These are phyloP conservation scores for Drosophila subquinaria DNA, from an alignment of 2,888 invertebrate species.

Conservation along the genomic window DNA sequence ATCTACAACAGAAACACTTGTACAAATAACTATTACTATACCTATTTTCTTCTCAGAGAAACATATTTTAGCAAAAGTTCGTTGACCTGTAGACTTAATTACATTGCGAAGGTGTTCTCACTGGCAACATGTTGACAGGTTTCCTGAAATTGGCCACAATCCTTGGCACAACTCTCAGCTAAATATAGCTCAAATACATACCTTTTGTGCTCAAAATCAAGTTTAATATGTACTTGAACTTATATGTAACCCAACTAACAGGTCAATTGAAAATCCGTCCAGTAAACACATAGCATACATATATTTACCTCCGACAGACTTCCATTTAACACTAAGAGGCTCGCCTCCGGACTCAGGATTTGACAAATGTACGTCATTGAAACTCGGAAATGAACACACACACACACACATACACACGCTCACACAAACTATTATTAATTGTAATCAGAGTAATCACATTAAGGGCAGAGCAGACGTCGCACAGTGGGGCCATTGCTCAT, in stretches of 20 bases:
- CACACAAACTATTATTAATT: conserved; percentile 48
- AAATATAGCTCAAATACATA: conserved; percentile 24
- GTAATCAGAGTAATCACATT: conserved; percentile 63
- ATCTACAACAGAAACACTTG: background rate
- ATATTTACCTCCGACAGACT: conserved; percentile 1
- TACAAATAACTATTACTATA: background rate
- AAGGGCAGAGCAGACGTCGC: conserved; percentile 25
- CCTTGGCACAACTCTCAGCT: background rate
- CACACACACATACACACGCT: conserved; percentile 20
- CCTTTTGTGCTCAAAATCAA: conserved; percentile 10
- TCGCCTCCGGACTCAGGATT: conserved; percentile 16
- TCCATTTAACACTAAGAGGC: background rate
- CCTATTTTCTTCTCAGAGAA: background rate
- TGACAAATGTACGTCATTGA: conserved; percentile 52
- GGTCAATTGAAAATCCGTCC: conserved; percentile 1
- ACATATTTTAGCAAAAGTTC: background rate
- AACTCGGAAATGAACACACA: conserved; percentile 37
- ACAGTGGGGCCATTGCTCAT: too few species aligned
- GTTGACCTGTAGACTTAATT: conserved; percentile 7
- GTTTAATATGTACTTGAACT: conserved; percentile 15
- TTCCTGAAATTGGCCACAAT: background rate
- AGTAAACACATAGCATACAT: conserved; percentile 35
- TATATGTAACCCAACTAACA: conserved; percentile 27
- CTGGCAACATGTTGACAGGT: background rate
- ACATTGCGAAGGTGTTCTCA: background rate